A percentile compares a stretch with the other conserved stretches of the same genome.
Conservation (phyloP, 2,113 vertebrate genomes). For the Xenotilapia leptura region DNA sequence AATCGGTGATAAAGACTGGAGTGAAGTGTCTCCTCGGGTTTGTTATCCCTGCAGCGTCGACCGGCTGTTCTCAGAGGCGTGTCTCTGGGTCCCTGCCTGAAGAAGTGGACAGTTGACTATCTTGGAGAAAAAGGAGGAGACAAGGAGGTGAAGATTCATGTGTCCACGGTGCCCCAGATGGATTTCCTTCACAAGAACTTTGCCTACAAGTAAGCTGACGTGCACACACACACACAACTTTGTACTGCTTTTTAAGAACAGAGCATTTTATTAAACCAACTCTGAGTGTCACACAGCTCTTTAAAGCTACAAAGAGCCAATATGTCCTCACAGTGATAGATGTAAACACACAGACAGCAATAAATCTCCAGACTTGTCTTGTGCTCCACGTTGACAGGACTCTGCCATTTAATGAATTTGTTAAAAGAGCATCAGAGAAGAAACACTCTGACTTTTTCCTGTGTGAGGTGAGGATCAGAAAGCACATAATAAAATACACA, state of each 20-base stretch:
- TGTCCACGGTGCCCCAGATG: slow-evolving; percentile 82
- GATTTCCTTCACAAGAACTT: slow-evolving; percentile 97
- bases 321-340: not conserved
- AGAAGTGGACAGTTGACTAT: slow-evolving; percentile 85
- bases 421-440: slow-evolving; percentile 83
- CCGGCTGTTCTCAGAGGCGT: slow-evolving; percentile 83
- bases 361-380: not conserved
- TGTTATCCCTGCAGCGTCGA: slow-evolving; percentile 70
- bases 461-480: slow-evolving; percentile 75
- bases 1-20: not conserved
- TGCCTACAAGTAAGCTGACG: slow-evolving; percentile 80
- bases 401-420: slow-evolving; percentile 83
- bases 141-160: slow-evolving; percentile 86
- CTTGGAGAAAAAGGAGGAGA: slow-evolving; percentile 71
- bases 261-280: not conserved
- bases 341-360: not conserved
- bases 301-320: not conserved
- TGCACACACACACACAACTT: not conserved
- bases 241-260: not conserved
- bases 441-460: slow-evolving; percentile 87
- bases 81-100: slow-evolving; percentile 79
- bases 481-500: not conserved
- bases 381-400: slow-evolving; percentile 71
- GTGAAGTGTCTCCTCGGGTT: not conserved
- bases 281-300: not conserved